These are phyloP conservation scores for Balaeniceps rex DNA, from an alignment of 2,113 vertebrate species.

Conservation along the genomic window DNA sequence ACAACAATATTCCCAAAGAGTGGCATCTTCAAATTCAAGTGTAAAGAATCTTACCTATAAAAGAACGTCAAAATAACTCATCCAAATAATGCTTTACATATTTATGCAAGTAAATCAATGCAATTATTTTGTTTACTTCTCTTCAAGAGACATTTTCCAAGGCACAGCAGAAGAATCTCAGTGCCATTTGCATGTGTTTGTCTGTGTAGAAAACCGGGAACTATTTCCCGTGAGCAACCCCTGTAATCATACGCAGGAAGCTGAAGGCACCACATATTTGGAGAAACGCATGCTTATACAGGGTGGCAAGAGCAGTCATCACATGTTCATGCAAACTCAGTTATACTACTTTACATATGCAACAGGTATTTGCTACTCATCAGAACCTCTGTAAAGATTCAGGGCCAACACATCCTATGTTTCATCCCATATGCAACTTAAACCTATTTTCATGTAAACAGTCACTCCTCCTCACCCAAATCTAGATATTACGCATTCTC, in stretches of 20 bases:
- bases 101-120: rapidly evolving
- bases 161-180: rapidly evolving
- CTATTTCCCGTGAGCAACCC: rapidly evolving
- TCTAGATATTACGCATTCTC: rapidly evolving
- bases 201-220: background rate
- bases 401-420: rapidly evolving
- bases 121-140: background rate
- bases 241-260: rapidly evolving
- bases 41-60: background rate
- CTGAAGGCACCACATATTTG: rapidly evolving
- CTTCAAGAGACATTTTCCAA: background rate
- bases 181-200: rapidly evolving
- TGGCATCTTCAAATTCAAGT: constrained; percentile 77
- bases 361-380: background rate
- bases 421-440: background rate
- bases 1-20: constrained; percentile 83
- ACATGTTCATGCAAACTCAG: rapidly evolving
- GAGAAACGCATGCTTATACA: background rate
- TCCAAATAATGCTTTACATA: rapidly evolving
- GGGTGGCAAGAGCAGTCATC: too few relatives aligned
- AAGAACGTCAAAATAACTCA: background rate
- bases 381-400: background rate
- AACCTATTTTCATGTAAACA: background rate
- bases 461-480: background rate
- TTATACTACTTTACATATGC: rapidly evolving